Evolutionary conservation across 1,140 invertebrate species (phyloP), one percentile per base, ranked within the genome.

Genomic region (Macrostomum lignano): DNA sequence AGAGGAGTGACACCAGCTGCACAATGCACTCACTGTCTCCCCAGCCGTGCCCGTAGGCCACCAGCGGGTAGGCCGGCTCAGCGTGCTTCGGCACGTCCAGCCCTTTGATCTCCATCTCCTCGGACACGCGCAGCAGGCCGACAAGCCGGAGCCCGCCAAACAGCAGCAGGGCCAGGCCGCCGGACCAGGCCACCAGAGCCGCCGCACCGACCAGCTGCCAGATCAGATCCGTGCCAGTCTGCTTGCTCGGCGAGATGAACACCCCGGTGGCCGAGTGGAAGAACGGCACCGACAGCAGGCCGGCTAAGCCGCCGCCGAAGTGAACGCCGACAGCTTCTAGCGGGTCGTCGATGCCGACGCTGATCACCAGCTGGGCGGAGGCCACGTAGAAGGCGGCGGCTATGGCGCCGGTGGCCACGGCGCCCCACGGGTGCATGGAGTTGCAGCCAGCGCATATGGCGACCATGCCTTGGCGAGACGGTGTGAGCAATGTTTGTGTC

Each of bases 301-400:
- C 66, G 57, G 60, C 64, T 3, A 58, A 36, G 2, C 66, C 65
- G 10, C 63, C 64, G 7, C 64, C 65, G 36, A 62, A 53, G 45
- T 67, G 3, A 34, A 17, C 59, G 3, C 60, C 54, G 31, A 56
- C 48, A 3, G 59, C 59, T 43, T 65, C 62, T n/a, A 64, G 36
- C 4, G 63, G 64, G 42, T 65, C 63, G 37, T 65, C 63, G 25
- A 65, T 55, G 42, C 43, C 43, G 2, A 59, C 25, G 24, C 36
- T 36, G 13, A 46, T 35, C 21, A 56, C 40, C 0, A 58, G 9
- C 17, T 40, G 36, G 13, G 44, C 43, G 15, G 57, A 33, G 3
- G 25, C 32, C 17, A 59, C 36, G 38, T 55, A 63, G n/a, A 55
- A 31, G 3, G 45, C 25, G 3, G 52, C 60, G 15, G 45, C 55